Conservation (phyloP, 2,797 vertebrate genomes). For the Crossoptilon crossoptilon region DNA sequence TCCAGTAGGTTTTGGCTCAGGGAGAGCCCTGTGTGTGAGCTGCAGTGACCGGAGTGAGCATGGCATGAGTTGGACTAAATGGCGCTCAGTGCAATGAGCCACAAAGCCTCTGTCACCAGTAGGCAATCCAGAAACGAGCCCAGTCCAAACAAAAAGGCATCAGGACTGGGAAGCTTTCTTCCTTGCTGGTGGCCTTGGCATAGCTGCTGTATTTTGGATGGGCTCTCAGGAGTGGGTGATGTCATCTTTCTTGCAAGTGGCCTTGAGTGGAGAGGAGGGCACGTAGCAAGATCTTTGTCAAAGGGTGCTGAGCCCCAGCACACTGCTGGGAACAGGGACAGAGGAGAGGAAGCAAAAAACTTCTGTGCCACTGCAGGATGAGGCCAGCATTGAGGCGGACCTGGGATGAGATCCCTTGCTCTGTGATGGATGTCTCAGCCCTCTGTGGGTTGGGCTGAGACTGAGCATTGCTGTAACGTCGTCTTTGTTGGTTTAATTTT, state of each 20-base stretch:
- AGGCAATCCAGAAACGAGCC: neutral
- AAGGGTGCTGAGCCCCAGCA: neutral
- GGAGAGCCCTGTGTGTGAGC: neutral
- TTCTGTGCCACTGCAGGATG: neutral
- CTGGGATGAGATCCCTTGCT: neutral
- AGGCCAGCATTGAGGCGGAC: neutral
- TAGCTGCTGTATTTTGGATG: neutral
- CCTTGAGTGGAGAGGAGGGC: neutral
- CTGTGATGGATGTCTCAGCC: neutral
- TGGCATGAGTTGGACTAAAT: neutral
- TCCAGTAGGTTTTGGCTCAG: neutral
- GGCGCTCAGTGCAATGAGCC: fast-evolving
- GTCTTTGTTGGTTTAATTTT: constrained; percentile 47
- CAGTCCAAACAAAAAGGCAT: neutral
- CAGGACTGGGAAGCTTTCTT: neutral
- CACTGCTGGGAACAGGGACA: neutral
- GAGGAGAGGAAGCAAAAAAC: no score
- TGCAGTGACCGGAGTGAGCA: fast-evolving
- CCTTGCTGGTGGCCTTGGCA: constrained; percentile 3
- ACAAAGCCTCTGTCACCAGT: neutral
- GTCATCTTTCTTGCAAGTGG: neutral
- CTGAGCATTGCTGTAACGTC: neutral
- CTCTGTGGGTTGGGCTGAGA: constrained; percentile 32
- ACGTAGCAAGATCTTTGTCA: neutral
- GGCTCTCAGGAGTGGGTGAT: neutral